Base-by-base conservation (phyloP, 2,888 invertebrate species). In the Ceraclea dissimilis region DNA sequence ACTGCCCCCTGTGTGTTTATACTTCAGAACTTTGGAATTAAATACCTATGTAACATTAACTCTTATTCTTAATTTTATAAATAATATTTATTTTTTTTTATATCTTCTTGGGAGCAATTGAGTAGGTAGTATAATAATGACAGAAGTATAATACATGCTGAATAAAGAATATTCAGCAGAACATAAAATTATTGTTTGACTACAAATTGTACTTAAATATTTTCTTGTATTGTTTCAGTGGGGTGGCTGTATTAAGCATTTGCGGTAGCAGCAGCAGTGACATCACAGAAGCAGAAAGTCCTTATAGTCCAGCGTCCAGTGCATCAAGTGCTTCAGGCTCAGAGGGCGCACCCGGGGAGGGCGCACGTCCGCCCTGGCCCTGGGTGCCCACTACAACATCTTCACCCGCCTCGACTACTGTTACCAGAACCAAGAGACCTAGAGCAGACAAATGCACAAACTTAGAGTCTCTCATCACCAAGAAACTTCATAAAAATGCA, bases 211-310 rank as follows among this genome's bases (percentile, higher is more conserved):
- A n/a, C n/a, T n/a, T n/a, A n/a, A n/a, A n/a, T n/a, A n/a, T n/a
- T n/a, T n/a, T n/a, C n/a, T n/a, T 26, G 26, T 26, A 26, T 26
- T 26, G 63, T 83, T 84, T 26, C 82, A 91, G 91, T 80, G 91
- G 92, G 65, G 90, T 91, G 68, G 90, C 88, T 69, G 84, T 85
- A 69, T 75, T 86, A 70, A 87, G 88, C 75, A 84, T 86, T 68
- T 81, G 85, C 60, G 80, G 84, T 67, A 84, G 82, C 67, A 76
- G 83, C 71, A 75, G 81, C 66, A 90, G 90, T 74, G 91, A 90
- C 76, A 88, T 90, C 72, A 89, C 90, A 65, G 90, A 90, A 72
- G 90, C 90, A 56, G 87, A 88, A 63, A 90, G 90, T 58, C 91
- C 91, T 65, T 88, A 85, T 74, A 90, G 87, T 72, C 85, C 86